Evolutionary conservation across 2,797 vertebrate genomes (phyloP), one percentile per base, ranked within the genome.

Genomic region (Pseudochromis fuscus): DNA sequence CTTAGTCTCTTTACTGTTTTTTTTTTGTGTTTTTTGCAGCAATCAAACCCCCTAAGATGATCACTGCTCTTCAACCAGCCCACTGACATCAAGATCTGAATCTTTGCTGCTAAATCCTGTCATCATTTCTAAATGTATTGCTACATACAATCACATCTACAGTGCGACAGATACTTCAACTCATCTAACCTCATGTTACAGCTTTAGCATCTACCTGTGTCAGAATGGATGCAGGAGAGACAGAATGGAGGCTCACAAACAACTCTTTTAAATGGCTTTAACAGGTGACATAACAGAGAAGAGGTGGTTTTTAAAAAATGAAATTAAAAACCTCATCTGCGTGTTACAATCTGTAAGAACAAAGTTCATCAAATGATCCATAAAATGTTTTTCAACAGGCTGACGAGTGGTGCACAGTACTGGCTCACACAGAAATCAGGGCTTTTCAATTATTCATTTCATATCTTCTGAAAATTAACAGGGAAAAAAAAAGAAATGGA

Each of bases 211-310:
- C 13, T 7, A 9, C 18, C 10, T 15, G n/a, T 23, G 23, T 23
- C 7, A 23, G 30, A 21, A 0, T 13, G 21, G 25, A 7, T 37
- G 12, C 11, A 48, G 4, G 11, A 27, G 23, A 72, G 21, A 84
- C 70, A 78, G 25, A 79, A 67, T 4, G 4, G 37, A 78, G 40
- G 18, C 71, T 60, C 28, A 72, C 25, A 79, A 42, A 68, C n/a
- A 67, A n/a, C 18, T 59, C 64, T 71, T 61, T 67, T 42, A 25
- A 69, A 68, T 37, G 24, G 46, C 42, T 85, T 85, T 76, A 87
- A 79, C 56, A 79, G 38, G 23, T 80, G 51, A 76, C 48, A 62
- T 25, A 45, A 67, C 44, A 58, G 37, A 27, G 19, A 65, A 59
- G 37, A 71, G 37, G 24, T 62, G 35, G 25, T 61, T 72, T 59